A percentile compares a stretch with the other conserved stretches of the same genome.
These are phyloP conservation scores for Latrodectus elegans DNA, from an alignment of 2,888 invertebrate species.

Conservation along the genomic window DNA sequence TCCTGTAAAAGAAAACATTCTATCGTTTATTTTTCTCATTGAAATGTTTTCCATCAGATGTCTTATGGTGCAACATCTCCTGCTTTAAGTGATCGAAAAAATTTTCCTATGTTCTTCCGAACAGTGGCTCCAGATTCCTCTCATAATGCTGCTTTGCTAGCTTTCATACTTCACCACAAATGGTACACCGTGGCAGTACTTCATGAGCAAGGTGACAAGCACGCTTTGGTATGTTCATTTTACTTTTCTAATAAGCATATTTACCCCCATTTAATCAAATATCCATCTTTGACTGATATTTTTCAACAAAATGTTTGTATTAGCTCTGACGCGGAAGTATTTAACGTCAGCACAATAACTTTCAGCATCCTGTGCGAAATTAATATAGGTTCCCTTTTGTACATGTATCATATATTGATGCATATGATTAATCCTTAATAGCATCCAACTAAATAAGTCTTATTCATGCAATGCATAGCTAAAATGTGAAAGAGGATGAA, in stretches of 20 bases:
- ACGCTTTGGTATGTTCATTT: slow-evolving; percentile 81
- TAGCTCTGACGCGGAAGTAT: too few species aligned
- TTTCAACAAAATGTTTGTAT: neutral
- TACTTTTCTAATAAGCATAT: neutral
- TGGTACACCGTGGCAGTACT: slow-evolving; percentile 93
- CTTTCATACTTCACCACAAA: slow-evolving; percentile 85
- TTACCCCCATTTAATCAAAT: too few species aligned
- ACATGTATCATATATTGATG: too few species aligned
- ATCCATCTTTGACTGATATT: neutral
- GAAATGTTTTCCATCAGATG: slow-evolving; percentile 78
- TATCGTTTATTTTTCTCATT: too few species aligned
- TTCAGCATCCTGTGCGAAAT: too few species aligned
- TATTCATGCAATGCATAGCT: too few species aligned
- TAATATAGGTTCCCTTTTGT: too few species aligned
- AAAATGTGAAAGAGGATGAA: too few species aligned
- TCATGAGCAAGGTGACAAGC: slow-evolving; percentile 89
- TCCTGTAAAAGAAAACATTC: too few species aligned
- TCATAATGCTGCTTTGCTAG: slow-evolving; percentile 89
- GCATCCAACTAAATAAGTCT: too few species aligned
- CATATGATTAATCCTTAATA: too few species aligned
- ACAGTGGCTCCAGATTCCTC: slow-evolving; percentile 93
- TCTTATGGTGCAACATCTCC: slow-evolving; percentile 94
- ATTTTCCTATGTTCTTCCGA: slow-evolving; percentile 91
- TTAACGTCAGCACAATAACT: too few species aligned
- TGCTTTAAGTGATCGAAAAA: slow-evolving; percentile 88